Base-by-base conservation (phyloP, 1,140 invertebrate species). In the Phenacoccus solenopsis region DNA sequence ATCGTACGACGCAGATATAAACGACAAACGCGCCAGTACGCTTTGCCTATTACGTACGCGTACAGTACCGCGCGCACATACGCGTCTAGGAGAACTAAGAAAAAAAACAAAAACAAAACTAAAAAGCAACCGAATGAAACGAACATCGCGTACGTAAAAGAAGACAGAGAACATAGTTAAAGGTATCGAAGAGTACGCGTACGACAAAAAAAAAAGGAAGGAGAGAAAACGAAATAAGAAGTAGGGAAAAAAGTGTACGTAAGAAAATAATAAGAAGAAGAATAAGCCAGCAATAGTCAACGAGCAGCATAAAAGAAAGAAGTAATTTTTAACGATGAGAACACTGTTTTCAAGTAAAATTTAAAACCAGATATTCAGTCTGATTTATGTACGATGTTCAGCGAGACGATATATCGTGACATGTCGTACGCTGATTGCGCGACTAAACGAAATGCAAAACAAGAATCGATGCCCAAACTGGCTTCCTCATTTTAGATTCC, bases 321-420 rank as follows among this genome's bases (percentile, higher is more conserved):
- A 49, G 59, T 64, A 64, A 64, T 24, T 64, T 64, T 64, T 64
- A 64, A 64, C 59, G 59, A 64, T 64, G 59, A 64, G 59, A 64
- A 64, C 59, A 64, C 25, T 27, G 59, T 64, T 64, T 64, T 64
- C 25, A 24, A 27, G 59, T 27, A 64, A 64, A 64, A 64, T 64
- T 64, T 64, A 64, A n/a, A 64, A 64, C 59, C 59, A 64, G 59
- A 64, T 64, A 25, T 64, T 64, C 59, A 25, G 25, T 64, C 59
- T 64, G 59, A 64, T 64, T 64, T 64, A 64, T 64, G 59, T 24
- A 64, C 59, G 59, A 64, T 27, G 25, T 64, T 64, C 59, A 27
- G 21, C 22, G 59, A 64, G 59, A 64, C 59, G 59, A 64, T 64
- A 64, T 64, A 64, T 64, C 59, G 59, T 64, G 59, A 64, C 59